These are phyloP conservation scores for Mandrillus leucophaeus DNA, from an alignment of 2,113 vertebrate genomes.

Conservation along the genomic window DNA sequence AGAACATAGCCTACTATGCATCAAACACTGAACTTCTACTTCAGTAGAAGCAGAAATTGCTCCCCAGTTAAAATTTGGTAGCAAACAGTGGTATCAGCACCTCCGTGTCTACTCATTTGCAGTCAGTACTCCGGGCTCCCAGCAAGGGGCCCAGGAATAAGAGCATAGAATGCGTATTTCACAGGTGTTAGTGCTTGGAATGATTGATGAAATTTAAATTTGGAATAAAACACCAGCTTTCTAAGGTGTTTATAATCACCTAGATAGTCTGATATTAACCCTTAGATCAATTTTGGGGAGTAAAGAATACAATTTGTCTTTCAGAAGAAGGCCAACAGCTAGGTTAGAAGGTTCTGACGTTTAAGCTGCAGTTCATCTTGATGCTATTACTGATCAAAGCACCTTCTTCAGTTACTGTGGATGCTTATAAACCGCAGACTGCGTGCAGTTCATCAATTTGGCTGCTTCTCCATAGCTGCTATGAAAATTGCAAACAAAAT, in stretches of 20 bases:
- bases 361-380: slow-evolving; percentile 54
- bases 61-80: background rate
- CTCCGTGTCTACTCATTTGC: background rate
- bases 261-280: slow-evolving; percentile 63
- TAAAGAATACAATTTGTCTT: slow-evolving; percentile 65
- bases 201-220: slow-evolving; percentile 64
- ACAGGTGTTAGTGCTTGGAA: slow-evolving; percentile 58
- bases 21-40: background rate
- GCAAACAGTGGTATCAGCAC: background rate
- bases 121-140: slow-evolving; percentile 16
- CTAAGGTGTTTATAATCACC: slow-evolving; percentile 41
- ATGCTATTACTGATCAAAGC: slow-evolving; percentile 71
- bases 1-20: background rate
- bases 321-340: slow-evolving; percentile 2
- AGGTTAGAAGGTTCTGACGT: slow-evolving; percentile 53
- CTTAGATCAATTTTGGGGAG: slow-evolving; percentile 60
- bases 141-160: slow-evolving; percentile 19
- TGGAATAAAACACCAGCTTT: slow-evolving; percentile 43
- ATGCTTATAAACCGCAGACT: slow-evolving; percentile 72
- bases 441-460: slow-evolving; percentile 74
- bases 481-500: slow-evolving; percentile 84
- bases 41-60: background rate
- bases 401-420: slow-evolving; percentile 72
- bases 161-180: background rate
- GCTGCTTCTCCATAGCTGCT: slow-evolving; percentile 77